phyloP scores from a whole-genome alignment of 2,888 invertebrate genomes.

The Cordilura impudica region DNA sequence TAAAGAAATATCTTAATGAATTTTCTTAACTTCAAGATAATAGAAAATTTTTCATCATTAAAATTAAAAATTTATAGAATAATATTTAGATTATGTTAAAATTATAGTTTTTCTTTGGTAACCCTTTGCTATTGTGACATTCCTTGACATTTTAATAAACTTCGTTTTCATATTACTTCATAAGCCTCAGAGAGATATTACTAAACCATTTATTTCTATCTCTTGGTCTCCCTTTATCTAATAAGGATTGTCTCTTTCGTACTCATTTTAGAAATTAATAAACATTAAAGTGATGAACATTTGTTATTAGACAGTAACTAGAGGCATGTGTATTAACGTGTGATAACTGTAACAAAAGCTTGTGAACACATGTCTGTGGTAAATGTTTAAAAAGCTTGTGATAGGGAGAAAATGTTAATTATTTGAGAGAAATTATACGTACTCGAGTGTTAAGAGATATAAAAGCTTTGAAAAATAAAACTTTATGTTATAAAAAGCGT shows the following conservation, averaged over 20 bases:
- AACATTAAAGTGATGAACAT: not conserved
- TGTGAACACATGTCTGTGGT: not conserved
- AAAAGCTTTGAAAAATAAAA: not conserved
- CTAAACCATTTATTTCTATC: not conserved
- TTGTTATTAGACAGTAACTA: not conserved
- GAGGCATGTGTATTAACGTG: not conserved
- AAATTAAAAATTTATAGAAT: not conserved
- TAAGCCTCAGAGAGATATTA: not conserved
- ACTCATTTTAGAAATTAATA: not conserved
- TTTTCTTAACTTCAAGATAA: too few species aligned
- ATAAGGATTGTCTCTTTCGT: not conserved
- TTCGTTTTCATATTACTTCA: conserved; percentile 3
- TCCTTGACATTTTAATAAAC: conserved; percentile 55
- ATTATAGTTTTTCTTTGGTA: conserved; percentile 3
- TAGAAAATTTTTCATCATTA: too few species aligned
- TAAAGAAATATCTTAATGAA: not conserved
- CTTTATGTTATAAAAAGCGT: not conserved
- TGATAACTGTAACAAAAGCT: not conserved
- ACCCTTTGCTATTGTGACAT: conserved; percentile 53
- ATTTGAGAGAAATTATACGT: not conserved
- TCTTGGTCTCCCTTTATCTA: not conserved
- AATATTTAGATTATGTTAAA: not conserved
- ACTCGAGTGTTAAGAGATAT: not conserved
- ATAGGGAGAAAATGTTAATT: too few species aligned
- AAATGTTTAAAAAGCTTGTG: not conserved